phyloP scores from a whole-genome alignment of 2,888 invertebrate species.

The Lasioglossum malachurum region DNA sequence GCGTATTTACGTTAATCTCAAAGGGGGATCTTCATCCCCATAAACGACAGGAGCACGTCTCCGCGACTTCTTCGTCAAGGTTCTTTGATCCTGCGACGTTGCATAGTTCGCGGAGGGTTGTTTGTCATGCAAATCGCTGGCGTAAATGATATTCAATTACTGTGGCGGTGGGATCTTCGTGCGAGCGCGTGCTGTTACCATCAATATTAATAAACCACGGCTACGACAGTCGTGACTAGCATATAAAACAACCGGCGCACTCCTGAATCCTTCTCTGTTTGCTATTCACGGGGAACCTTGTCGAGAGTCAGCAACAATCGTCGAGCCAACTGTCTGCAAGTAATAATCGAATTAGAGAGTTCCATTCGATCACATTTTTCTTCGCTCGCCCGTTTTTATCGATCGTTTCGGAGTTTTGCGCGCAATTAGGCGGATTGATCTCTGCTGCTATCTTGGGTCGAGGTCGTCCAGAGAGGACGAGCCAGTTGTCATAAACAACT shows the following conservation, averaged over 20 bases:
- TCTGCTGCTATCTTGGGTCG: not conserved
- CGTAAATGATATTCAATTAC: conserved; percentile 39
- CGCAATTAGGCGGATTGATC: not conserved
- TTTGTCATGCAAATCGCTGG: conserved; percentile 31
- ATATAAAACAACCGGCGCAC: conserved; percentile 1
- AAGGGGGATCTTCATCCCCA: not conserved
- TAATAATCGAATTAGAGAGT: not conserved
- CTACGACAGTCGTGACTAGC: not conserved
- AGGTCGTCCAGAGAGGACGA: not conserved
- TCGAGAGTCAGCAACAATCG: not conserved
- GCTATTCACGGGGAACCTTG: conserved; percentile 13
- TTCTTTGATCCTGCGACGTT: conserved; percentile 9
- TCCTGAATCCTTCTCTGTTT: not conserved
- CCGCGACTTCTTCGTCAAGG: not conserved
- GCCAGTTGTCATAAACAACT: not conserved
- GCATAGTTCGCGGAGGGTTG: not conserved
- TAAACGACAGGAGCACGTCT: not conserved
- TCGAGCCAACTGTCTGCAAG: not conserved
- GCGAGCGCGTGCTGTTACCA: conserved; percentile 20
- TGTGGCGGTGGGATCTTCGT: not conserved
- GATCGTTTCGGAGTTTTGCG: not conserved
- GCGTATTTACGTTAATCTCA: not conserved
- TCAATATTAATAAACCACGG: conserved; percentile 37
- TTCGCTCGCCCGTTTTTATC: not conserved
- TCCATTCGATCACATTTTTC: not conserved